Percentiles rank a stretch among this genome's conserved stretches.
Conservation (phyloP, 2,888 invertebrate species). For the Amorpha juglandis region DNA sequence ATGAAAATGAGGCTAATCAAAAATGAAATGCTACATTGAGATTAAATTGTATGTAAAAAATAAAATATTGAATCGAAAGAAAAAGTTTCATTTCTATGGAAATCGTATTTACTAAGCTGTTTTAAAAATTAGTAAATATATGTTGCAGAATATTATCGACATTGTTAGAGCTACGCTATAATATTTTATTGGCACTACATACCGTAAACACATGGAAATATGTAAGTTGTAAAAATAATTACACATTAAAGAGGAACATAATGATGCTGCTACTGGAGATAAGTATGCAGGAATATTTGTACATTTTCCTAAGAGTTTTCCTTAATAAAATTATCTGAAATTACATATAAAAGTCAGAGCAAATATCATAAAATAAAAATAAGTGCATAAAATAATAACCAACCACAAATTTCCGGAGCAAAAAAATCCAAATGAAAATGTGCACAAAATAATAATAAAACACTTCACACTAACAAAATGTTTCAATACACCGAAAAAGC, state of each 20-base stretch:
- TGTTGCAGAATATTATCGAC: too few relatives aligned
- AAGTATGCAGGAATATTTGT: neutral
- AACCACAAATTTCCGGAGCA: constrained; percentile 80
- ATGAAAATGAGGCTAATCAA: constrained; percentile 45
- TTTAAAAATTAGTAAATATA: too few relatives aligned
- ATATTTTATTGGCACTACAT: constrained; percentile 1
- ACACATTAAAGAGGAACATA: constrained; percentile 15
- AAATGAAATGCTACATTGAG: neutral
- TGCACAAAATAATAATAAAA: constrained; percentile 76
- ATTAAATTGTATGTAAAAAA: neutral
- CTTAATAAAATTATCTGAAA: neutral
- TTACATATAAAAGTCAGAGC: neutral
- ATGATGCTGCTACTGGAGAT: constrained; percentile 1
- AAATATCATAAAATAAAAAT: constrained; percentile 38
- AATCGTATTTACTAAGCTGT: neutral
- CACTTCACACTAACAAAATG: constrained; percentile 78
- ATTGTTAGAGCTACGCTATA: neutral
- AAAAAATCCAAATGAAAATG: constrained; percentile 81
- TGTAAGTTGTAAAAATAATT: constrained; percentile 21
- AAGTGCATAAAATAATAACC: constrained; percentile 65
- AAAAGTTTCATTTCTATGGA: neutral
- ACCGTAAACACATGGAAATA: constrained; percentile 16
- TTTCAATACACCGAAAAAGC: constrained; percentile 68
- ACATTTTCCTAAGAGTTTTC: constrained; percentile 1
- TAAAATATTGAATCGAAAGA: neutral